Conservation (phyloP, 2,113 vertebrate species). For the Nothoprocta pentlandii region DNA sequence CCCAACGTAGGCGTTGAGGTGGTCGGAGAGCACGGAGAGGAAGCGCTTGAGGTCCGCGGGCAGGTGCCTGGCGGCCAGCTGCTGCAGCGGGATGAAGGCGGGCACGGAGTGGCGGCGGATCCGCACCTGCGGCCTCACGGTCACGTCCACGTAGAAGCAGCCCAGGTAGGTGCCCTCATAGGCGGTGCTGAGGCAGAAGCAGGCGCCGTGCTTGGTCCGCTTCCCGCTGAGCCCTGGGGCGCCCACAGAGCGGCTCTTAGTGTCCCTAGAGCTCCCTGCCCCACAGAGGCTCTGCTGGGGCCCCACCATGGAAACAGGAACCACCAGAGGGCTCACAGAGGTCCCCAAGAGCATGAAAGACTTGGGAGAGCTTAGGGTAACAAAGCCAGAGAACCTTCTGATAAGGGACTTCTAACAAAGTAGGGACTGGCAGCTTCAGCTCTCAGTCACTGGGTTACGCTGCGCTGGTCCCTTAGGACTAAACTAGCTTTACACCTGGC, state of each 20-base stretch:
- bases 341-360: background rate
- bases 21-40: slow-evolving; percentile 44
- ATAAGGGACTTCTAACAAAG: background rate
- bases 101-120: slow-evolving; percentile 76
- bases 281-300: background rate
- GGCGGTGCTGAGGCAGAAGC: slow-evolving; percentile 75
- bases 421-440: background rate
- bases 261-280: accelerated
- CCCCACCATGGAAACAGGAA: background rate
- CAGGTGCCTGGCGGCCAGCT: slow-evolving; percentile 62
- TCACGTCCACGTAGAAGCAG: slow-evolving; percentile 75
- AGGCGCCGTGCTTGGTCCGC: slow-evolving; percentile 58
- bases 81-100: slow-evolving; percentile 75
- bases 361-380: background rate
- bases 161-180: slow-evolving; percentile 75
- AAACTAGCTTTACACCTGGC: accelerated
- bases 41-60: slow-evolving; percentile 65
- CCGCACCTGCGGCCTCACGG: slow-evolving; percentile 18
- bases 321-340: background rate
- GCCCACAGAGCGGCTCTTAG: background rate
- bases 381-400: background rate
- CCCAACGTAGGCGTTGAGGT: slow-evolving; percentile 75
- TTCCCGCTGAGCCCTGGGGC: slow-evolving; percentile 76
- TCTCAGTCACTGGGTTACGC: background rate
- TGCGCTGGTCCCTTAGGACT: background rate